A percentile compares a stretch with the other conserved stretches of the same genome.
These are phyloP conservation scores for Eledone cirrhosa DNA, from an alignment of 2,888 invertebrate genomes.

Conservation along the genomic window DNA sequence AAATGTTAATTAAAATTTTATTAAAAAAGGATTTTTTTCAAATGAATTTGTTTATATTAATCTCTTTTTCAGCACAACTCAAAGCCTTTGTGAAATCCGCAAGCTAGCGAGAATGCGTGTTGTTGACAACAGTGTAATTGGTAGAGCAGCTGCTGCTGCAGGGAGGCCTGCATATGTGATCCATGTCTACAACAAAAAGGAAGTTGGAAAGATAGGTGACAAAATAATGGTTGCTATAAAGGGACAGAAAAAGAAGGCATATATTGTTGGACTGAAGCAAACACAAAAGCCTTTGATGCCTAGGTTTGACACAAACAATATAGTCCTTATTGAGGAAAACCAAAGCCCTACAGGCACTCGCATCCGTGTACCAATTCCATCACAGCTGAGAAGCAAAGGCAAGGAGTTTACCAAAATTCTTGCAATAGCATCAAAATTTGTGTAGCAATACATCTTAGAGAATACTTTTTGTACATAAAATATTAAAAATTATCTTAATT, in stretches of 20 bases:
- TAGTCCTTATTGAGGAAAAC: constrained; percentile 93
- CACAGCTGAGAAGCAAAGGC: constrained; percentile 82
- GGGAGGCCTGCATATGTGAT: constrained; percentile 93
- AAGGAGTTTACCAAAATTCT: constrained; percentile 85
- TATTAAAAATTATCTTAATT: too few species aligned
- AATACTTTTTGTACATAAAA: neutral
- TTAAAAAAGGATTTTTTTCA: too few species aligned
- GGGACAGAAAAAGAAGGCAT: constrained; percentile 93
- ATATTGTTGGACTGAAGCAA: constrained; percentile 87
- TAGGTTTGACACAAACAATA: constrained; percentile 92
- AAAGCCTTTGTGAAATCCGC: constrained; percentile 52
- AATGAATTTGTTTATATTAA: too few species aligned
- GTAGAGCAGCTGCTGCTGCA: constrained; percentile 91
- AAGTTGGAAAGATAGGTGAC: constrained; percentile 78
- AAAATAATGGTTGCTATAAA: constrained; percentile 91
- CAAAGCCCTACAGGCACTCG: constrained; percentile 94
- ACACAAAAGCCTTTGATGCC: constrained; percentile 84
- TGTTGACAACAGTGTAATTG: constrained; percentile 96
- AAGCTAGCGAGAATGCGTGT: constrained; percentile 81
- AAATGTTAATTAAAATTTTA: too few species aligned
- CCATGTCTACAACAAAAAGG: constrained; percentile 75
- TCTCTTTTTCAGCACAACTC: constrained; percentile 54
- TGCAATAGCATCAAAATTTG: constrained; percentile 87
- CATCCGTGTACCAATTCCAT: constrained; percentile 94
- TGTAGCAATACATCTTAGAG: constrained; percentile 69